A percentile compares a stretch with the other conserved stretches of the same genome.
phyloP scores from a whole-genome alignment of 2,797 vertebrate species.

The Glyptemys insculpta region DNA sequence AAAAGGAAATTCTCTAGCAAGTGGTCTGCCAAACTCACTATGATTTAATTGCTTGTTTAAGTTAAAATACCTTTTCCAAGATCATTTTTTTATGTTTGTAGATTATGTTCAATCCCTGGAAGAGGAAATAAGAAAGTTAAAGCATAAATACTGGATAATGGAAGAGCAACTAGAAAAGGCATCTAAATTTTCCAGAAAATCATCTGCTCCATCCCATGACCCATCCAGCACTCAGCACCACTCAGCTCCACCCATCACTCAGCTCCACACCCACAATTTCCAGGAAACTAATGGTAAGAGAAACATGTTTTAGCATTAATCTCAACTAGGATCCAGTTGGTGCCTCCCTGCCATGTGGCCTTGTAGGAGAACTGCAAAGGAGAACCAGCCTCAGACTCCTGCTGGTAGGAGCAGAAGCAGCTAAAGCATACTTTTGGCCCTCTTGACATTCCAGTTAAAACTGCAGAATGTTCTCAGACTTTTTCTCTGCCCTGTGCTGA shows the following conservation, averaged over 20 bases:
- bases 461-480: background rate
- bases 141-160: constrained; percentile 70
- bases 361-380: background rate
- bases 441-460: background rate
- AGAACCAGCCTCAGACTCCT: background rate
- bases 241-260: constrained; percentile 68
- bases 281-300: constrained; percentile 61
- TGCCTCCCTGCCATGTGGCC: background rate
- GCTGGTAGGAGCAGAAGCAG: background rate
- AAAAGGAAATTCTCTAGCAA: background rate
- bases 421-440: background rate
- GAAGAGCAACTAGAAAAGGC: constrained; percentile 74
- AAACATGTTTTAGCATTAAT: background rate
- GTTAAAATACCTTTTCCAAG: background rate
- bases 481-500: background rate
- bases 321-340: background rate
- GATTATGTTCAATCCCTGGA: constrained; percentile 77
- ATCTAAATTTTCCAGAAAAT: background rate
- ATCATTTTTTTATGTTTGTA: constrained; percentile 27
- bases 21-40: background rate
- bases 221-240: constrained; percentile 30
- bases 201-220: background rate
- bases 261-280: constrained; percentile 72
- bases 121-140: constrained; percentile 78
- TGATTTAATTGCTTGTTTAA: background rate